These are phyloP conservation scores for Holacanthella duospinosa DNA, from an alignment of 2,888 invertebrate species.

Conservation along the genomic window DNA sequence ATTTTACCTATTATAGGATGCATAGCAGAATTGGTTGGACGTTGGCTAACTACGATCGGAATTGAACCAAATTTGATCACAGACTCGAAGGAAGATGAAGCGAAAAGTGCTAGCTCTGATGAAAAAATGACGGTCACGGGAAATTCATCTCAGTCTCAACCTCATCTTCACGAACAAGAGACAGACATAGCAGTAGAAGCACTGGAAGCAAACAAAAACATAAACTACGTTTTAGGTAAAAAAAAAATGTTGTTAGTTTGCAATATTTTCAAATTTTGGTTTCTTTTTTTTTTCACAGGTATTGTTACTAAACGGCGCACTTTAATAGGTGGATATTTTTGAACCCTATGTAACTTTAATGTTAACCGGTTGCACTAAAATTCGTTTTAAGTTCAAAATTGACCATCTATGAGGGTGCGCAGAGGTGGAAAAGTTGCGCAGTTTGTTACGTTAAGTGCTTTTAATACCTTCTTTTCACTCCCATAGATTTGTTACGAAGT, in stretches of 20 bases:
- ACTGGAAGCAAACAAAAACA: constrained; percentile 17
- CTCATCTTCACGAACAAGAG: too few species aligned
- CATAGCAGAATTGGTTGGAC: constrained; percentile 77
- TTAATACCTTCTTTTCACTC: too few species aligned
- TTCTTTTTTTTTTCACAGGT: not conserved
- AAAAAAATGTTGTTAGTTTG: not conserved
- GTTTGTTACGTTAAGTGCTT: too few species aligned
- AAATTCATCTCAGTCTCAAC: too few species aligned
- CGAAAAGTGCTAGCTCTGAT: constrained; percentile 14
- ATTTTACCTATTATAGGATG: constrained; percentile 55
- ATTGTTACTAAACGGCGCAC: too few species aligned
- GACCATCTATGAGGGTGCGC: too few species aligned
- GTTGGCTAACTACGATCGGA: constrained; percentile 69
- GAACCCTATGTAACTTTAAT: too few species aligned
- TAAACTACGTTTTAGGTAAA: constrained; percentile 24
- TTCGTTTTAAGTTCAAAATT: too few species aligned
- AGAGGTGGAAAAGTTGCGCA: too few species aligned
- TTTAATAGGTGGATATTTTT: too few species aligned
- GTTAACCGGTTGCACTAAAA: too few species aligned
- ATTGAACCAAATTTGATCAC: constrained; percentile 51
- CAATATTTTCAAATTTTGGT: not conserved
- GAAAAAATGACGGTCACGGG: constrained; percentile 9
- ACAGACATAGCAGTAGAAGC: constrained; percentile 18
- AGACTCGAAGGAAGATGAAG: constrained; percentile 13
- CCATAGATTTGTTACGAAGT: constrained; percentile 35